These are phyloP conservation scores for Pollenia labialis DNA, from an alignment of 2,888 invertebrate genomes.

Conservation along the genomic window DNA sequence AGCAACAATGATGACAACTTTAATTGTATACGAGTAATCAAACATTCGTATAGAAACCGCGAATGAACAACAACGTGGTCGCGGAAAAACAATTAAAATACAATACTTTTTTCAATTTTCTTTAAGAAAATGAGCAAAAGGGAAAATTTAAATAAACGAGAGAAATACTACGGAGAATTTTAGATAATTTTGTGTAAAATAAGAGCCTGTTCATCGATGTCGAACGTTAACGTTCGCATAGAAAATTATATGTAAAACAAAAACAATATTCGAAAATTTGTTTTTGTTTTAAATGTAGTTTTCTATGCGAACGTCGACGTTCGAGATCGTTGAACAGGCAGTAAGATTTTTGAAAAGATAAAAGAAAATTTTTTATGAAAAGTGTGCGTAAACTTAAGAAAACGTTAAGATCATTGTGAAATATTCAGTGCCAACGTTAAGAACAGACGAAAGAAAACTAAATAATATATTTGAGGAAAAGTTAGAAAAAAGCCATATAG, in stretches of 20 bases:
- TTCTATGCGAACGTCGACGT: too few relatives aligned
- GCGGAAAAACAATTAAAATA: slow-evolving; percentile 49
- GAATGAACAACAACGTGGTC: slow-evolving; percentile 66
- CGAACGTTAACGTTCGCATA: too few relatives aligned
- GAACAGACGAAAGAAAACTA: slow-evolving; percentile 42
- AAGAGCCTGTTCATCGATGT: too few relatives aligned
- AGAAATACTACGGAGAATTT: slow-evolving; percentile 31
- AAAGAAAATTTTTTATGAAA: slow-evolving; percentile 40
- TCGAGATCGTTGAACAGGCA: too few relatives aligned
- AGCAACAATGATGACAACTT: slow-evolving; percentile 39
- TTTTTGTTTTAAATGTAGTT: too few relatives aligned
- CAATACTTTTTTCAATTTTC: neutral
- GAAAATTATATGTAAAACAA: too few relatives aligned
- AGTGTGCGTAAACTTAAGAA: slow-evolving; percentile 68
- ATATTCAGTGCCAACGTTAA: slow-evolving; percentile 65
- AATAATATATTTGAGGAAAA: slow-evolving; percentile 9
- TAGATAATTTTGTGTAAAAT: slow-evolving; percentile 13
- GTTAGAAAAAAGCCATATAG: neutral
- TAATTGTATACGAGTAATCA: slow-evolving; percentile 7
- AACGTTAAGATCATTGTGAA: slow-evolving; percentile 65
- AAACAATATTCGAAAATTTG: too few relatives aligned
- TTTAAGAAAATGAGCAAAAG: slow-evolving; percentile 22
- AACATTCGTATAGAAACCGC: slow-evolving; percentile 60
- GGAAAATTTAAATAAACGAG: slow-evolving; percentile 1
- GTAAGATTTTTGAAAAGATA: slow-evolving; percentile 34